Evolutionary conservation across 2,888 invertebrate species (phyloP).

Genomic region (Dryocosmus kuriphilus): DNA sequence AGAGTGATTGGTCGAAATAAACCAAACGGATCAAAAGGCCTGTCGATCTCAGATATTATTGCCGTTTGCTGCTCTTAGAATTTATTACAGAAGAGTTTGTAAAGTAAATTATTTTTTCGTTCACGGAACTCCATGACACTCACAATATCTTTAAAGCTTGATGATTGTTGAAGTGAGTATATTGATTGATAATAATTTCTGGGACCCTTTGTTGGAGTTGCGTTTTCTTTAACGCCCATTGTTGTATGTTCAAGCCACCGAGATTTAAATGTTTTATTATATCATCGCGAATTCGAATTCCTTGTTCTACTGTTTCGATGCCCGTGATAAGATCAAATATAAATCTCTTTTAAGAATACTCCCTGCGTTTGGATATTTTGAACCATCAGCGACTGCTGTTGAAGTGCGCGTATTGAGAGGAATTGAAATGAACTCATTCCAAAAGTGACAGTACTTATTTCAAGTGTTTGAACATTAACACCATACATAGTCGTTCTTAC

Average conservation of each 20-base stretch:
- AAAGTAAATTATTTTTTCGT: conserved; percentile 33
- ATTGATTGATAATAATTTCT: not conserved
- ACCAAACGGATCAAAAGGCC: conserved; percentile 50
- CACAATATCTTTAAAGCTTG: too few relatives aligned
- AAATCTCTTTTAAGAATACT: conserved; percentile 24
- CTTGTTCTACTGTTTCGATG: too few relatives aligned
- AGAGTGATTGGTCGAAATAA: conserved; percentile 52
- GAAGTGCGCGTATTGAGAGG: conserved; percentile 50
- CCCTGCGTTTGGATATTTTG: conserved; percentile 41
- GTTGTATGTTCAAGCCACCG: too few relatives aligned
- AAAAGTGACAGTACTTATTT: conserved; percentile 51
- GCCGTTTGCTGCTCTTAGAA: conserved; percentile 37
- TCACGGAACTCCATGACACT: too few relatives aligned
- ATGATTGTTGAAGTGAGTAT: conserved; percentile 1
- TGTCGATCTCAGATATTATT: too few relatives aligned
- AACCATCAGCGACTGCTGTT: conserved; percentile 39
- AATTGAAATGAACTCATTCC: too few relatives aligned
- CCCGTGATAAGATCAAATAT: conserved; percentile 37
- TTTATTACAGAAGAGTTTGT: conserved; percentile 11
- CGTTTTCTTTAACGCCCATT: not conserved
- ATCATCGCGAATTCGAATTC: too few relatives aligned
- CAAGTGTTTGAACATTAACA: not conserved
- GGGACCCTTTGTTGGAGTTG: not conserved
- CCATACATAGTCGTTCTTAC: too few relatives aligned
- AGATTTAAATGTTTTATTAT: too few relatives aligned